These are phyloP conservation scores for Pteria penguin DNA, from an alignment of 2,888 invertebrate species.

Conservation along the genomic window DNA sequence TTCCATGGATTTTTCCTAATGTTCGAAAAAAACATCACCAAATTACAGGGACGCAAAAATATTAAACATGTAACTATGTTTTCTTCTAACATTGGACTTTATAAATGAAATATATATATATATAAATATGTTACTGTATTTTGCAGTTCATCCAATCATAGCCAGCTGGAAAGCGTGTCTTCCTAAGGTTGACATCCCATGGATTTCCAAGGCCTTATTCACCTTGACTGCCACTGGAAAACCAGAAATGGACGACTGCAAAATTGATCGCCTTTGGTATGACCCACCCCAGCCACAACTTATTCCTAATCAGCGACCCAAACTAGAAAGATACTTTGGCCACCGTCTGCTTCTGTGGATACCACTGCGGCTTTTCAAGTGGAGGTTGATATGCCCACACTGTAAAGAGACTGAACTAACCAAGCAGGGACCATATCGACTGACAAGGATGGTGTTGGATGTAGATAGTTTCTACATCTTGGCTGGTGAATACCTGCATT, in stretches of 20 bases:
- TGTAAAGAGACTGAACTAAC: conserved; percentile 28
- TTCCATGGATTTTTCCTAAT: no score
- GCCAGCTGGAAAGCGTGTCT: conserved; percentile 25
- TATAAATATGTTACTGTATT: no score
- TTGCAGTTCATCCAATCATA: conserved; percentile 17
- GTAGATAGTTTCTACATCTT: conserved; percentile 34
- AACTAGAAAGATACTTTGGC: conserved; percentile 29
- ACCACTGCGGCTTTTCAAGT: conserved; percentile 32
- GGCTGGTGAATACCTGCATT: conserved; percentile 1
- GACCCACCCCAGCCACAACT: conserved; percentile 37
- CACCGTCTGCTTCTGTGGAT: conserved; percentile 43
- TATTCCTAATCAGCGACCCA: conserved; percentile 5
- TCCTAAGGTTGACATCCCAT: conserved; percentile 24
- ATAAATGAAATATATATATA: no score
- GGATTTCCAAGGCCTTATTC: conserved; percentile 36
- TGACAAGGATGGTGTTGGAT: conserved; percentile 46
- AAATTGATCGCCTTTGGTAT: conserved; percentile 34
- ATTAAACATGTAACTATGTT: no score
- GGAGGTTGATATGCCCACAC: conserved; percentile 27
- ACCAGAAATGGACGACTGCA: conserved; percentile 27
- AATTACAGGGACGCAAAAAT: no score
- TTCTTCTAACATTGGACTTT: no score
- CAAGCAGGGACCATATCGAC: conserved; percentile 39
- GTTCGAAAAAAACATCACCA: no score
- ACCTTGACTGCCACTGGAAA: not conserved